Base-by-base conservation (phyloP, 2,888 invertebrate genomes). In the Volucella inanis region DNA sequence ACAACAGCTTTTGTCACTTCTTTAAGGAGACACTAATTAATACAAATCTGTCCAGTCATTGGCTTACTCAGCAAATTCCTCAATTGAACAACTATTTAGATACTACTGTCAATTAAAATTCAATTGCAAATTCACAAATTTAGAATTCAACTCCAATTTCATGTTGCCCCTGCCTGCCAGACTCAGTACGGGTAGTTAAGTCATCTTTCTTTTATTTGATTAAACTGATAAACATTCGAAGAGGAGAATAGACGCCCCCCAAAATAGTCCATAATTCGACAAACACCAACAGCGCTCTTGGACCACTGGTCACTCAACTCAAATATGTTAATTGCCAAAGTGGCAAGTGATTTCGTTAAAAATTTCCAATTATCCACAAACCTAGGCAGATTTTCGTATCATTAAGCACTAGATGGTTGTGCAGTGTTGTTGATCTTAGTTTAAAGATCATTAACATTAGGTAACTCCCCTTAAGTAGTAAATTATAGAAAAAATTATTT, bases 331-430 rank as follows among this genome's bases (percentile, higher is more conserved):
- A 49, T 67, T 49, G 45, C 11, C 22, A 65, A 65, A 67, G 55
- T 61, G 31, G 4, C 45, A 76, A 74, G 49, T 75, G 50, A 77
- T 68, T 59, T 77, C 22, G 77, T 50, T 18, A 52, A 76, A 72
- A 52, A 39, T 50, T 10, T 50, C 50, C 50, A 50, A n/a, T 9
- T 59, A 41, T 39, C n/a, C 14, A 14, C 1, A 49, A 49, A 15
- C 14, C 8, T 15, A 14, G 8, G 14, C n/a, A 49, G 12, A 8
- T 49, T 49, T n/a, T 49, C 14, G 15, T 49, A 49, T n/a, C 49
- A 49, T n/a, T n/a, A 49, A n/a, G 49, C 14, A 49, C 49, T 54
- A 12, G 54, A 52, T 72, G 22, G 49, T 39, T 59, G 15, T n/a
- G n/a, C 4, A 31, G 31, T 31, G 31, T 6, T 31, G 31, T 31